phyloP scores from a whole-genome alignment of 2,113 vertebrate genomes.

The Penelope pileata region DNA sequence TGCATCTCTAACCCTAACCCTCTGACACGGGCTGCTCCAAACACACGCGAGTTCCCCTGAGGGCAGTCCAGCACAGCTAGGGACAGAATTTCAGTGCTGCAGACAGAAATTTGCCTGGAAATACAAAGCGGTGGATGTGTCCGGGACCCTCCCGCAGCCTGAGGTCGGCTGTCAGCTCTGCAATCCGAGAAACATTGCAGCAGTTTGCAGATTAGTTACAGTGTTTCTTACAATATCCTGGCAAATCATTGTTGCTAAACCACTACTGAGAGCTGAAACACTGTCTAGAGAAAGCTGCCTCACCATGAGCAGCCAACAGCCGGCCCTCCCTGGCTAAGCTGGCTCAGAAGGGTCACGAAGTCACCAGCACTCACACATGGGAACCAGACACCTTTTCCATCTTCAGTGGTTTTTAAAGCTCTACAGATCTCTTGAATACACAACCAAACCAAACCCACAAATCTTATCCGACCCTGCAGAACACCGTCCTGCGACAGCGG shows the following conservation, averaged over 20 bases:
- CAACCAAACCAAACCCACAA: not conserved
- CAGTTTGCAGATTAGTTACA: not conserved
- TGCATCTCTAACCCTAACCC: no score
- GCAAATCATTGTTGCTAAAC: not conserved
- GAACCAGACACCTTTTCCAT: not conserved
- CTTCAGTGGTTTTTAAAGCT: not conserved
- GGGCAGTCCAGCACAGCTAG: not conserved
- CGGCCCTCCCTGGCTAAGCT: no score
- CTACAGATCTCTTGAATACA: not conserved
- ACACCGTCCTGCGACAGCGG: rapidly evolving
- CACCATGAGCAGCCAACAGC: not conserved
- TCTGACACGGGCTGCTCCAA: not conserved
- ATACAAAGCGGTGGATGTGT: rapidly evolving
- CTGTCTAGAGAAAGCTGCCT: not conserved
- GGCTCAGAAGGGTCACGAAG: not conserved
- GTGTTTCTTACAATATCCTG: not conserved
- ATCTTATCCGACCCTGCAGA: not conserved
- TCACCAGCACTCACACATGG: rapidly evolving
- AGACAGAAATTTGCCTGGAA: not conserved
- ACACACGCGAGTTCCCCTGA: rapidly evolving
- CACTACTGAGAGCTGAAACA: not conserved
- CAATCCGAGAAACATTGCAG: not conserved
- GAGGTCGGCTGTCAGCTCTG: not conserved
- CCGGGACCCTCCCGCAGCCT: no score
- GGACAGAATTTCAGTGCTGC: not conserved